phyloP scores from a whole-genome alignment of 2,113 vertebrate species.

The sheep (Ovis aries) region DNA sequence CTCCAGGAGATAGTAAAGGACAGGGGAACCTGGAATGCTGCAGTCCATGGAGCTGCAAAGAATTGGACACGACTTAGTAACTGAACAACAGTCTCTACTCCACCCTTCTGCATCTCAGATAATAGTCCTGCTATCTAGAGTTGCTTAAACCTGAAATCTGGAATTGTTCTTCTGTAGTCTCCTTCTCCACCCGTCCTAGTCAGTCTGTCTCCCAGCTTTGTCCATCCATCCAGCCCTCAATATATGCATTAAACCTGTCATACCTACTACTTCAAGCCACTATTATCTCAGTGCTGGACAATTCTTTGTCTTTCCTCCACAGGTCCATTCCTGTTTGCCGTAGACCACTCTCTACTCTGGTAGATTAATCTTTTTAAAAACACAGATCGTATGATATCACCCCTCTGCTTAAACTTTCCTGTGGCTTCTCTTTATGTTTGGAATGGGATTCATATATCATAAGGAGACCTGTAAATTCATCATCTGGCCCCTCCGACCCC shows the following conservation, averaged over 20 bases:
- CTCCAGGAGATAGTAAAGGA: neutral
- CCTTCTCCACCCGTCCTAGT: neutral
- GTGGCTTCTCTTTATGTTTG: neutral
- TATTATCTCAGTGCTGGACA: neutral
- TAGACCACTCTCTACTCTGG: neutral
- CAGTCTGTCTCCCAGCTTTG: neutral
- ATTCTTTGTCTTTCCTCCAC: neutral
- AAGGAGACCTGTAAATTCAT: neutral
- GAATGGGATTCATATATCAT: neutral
- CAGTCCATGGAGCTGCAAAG: neutral
- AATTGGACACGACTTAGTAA: accelerated
- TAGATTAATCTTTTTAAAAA: neutral
- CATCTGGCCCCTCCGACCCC: neutral
- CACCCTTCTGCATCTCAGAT: neutral
- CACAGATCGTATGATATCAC: neutral
- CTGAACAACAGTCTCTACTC: neutral
- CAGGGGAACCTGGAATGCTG: neutral
- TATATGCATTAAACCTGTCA: neutral
- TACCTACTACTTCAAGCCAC: neutral
- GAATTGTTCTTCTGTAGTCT: neutral
- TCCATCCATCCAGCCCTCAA: neutral
- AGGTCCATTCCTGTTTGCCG: neutral
- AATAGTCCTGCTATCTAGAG: neutral
- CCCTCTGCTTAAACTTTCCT: neutral
- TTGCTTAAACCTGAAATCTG: neutral